Evolutionary conservation across 2,888 invertebrate species (phyloP).

Genomic region (Furcula furcula): DNA sequence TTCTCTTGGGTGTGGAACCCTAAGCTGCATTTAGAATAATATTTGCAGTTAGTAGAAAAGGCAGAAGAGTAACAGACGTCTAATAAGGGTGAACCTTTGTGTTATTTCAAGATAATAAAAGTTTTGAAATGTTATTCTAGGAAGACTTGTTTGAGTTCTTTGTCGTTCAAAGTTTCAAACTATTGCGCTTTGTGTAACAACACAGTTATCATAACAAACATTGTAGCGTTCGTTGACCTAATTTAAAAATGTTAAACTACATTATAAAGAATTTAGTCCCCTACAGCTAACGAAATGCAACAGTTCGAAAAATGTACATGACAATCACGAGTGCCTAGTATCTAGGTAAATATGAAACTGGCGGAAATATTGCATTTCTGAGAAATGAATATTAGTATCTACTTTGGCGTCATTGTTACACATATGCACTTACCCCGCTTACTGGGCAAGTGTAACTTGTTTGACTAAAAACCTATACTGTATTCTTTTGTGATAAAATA

Average conservation of each 20-base stretch:
- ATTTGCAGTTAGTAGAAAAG: constrained; percentile 25
- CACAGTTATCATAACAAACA: constrained; percentile 23
- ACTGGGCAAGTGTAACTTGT: too few relatives aligned
- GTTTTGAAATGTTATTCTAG: constrained; percentile 51
- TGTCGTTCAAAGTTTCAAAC: constrained; percentile 43
- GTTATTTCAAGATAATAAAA: constrained; percentile 33
- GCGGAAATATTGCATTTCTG: neutral
- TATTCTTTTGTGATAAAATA: too few relatives aligned
- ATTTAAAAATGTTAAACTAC: too few relatives aligned
- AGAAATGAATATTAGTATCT: neutral
- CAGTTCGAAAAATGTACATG: neutral
- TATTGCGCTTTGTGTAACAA: constrained; percentile 24
- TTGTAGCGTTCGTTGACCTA: constrained; percentile 32
- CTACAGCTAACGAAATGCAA: constrained; percentile 1
- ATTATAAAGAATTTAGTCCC: too few relatives aligned
- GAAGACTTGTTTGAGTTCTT: constrained; percentile 54
- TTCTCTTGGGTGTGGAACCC: too few relatives aligned
- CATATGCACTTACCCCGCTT: too few relatives aligned
- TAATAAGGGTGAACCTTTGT: constrained; percentile 36
- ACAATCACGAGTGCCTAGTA: constrained; percentile 1
- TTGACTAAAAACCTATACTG: too few relatives aligned
- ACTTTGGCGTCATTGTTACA: too few relatives aligned
- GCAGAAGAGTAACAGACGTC: constrained; percentile 8
- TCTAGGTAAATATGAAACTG: neutral
- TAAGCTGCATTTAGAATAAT: too few relatives aligned